Evolutionary conservation across 2,888 invertebrate genomes (phyloP), one percentile per base, ranked within the genome.

Genomic region (Cephus sareptanus): DNA sequence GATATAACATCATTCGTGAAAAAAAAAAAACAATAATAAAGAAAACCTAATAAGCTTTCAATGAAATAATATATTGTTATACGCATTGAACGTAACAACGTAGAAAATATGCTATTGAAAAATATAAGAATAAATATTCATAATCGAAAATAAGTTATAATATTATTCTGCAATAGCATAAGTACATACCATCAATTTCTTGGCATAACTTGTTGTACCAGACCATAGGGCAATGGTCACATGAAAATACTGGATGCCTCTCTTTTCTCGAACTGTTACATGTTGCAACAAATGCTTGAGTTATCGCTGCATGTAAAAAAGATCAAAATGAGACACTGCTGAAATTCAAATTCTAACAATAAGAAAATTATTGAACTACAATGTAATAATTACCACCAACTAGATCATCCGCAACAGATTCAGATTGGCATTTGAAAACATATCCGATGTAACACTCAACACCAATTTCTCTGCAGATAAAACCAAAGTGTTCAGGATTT

Each of bases 201-300:
- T 95, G 94, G 87, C 97, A 97, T 0, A 99, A 93, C 87, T 96
- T 95, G 88, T 98, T 97, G 91, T 97, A 98, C 97, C 98, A 98
- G 77, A 98, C 93, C 96, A 98, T 97, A 0, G 98, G 98, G 87
- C 98, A 99, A 87, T 97, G 97, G 82, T 98, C 98, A 90, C 98
- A 99, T 0, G 96, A 96, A 88, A 96, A 94, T 79, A 96, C 94
- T 0, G 95, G 93, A 1, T 94, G 95, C 85, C 94, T 95, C 94
- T 84, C 94, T 89, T 75, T 95, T 93, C 85, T 85, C 9, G 84
- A 79, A n/a, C 89, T 88, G 69, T 92, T 92, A 78, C 90, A 89
- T 71, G 94, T 94, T 0, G 94, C 94, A 30, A 94, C 92, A 86
- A 95, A 96, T 0, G 97, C 97, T 91, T 96, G 96, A 79, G 94